Evolutionary conservation across 2,888 invertebrate species (phyloP).

Genomic region (Dione vanillae): DNA sequence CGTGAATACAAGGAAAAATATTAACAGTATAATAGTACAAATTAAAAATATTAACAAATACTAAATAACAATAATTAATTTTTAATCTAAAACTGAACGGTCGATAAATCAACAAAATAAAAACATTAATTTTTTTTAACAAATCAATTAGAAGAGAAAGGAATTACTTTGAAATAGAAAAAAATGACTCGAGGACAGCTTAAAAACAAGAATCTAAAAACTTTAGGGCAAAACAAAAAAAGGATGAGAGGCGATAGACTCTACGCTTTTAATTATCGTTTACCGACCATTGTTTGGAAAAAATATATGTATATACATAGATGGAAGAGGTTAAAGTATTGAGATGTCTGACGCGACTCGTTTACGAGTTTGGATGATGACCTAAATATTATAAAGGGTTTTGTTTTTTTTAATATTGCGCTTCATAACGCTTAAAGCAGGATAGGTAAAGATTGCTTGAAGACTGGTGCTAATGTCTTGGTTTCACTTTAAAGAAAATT

Average conservation of each 20-base stretch:
- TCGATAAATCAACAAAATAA: not conserved
- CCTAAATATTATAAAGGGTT: not conserved
- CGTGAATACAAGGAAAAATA: not conserved
- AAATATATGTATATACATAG: slow-evolving; percentile 49
- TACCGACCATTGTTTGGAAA: slow-evolving; percentile 69
- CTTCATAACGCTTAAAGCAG: no score
- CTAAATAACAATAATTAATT: no score
- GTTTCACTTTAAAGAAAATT: no score
- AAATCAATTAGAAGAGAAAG: slow-evolving; percentile 75
- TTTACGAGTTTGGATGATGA: slow-evolving; percentile 29
- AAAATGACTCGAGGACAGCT: not conserved
- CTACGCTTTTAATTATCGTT: slow-evolving; percentile 77
- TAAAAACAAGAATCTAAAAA: slow-evolving; percentile 12
- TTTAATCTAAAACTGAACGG: not conserved
- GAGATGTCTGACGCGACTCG: slow-evolving; percentile 40
- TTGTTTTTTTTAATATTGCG: no score
- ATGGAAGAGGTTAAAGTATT: slow-evolving; percentile 39
- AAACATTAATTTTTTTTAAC: slow-evolving; percentile 47
- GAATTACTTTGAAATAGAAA: slow-evolving; percentile 66
- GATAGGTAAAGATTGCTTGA: no score
- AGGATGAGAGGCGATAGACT: slow-evolving; percentile 62
- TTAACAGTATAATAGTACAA: no score
- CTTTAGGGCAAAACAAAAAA: slow-evolving; percentile 42
- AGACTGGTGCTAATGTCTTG: no score
- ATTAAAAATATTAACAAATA: no score